Evolutionary conservation across 2,797 vertebrate genomes (phyloP).

Genomic region (Rhabdomys pumilio): DNA sequence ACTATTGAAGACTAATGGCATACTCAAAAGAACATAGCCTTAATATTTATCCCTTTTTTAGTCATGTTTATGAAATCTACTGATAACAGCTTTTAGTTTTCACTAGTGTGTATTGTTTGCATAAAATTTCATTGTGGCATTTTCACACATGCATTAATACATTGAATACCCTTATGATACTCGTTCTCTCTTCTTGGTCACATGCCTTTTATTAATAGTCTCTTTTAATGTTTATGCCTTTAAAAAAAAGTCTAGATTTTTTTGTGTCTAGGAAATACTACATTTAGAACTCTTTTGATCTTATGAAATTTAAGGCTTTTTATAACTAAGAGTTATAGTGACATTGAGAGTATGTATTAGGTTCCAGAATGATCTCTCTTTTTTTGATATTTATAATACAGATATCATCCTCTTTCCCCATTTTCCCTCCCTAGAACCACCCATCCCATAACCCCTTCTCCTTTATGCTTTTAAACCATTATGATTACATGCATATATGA

Average conservation of each 20-base stretch:
- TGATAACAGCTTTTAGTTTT: background rate
- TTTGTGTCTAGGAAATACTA: background rate
- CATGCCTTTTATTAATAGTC: background rate
- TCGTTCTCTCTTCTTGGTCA: background rate
- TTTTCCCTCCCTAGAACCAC: too few species aligned
- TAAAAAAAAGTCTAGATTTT: background rate
- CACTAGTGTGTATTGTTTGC: background rate
- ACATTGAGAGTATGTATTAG: background rate
- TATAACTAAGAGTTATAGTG: background rate
- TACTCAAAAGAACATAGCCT: background rate
- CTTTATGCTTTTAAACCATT: too few species aligned
- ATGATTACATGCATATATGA: too few species aligned
- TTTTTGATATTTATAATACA: too few species aligned
- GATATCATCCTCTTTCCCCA: too few species aligned
- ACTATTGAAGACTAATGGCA: background rate
- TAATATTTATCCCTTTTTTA: background rate
- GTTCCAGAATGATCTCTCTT: background rate
- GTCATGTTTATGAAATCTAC: background rate
- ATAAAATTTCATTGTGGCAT: background rate
- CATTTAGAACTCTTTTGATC: background rate
- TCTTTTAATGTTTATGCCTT: background rate
- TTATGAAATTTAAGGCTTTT: background rate
- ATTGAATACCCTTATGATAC: background rate
- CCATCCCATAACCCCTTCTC: too few species aligned
- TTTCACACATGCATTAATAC: background rate